Percentiles rank a stretch among this genome's conserved stretches.
Conservation (phyloP, 2,113 vertebrate species). For the Ranitomeya imitator region DNA sequence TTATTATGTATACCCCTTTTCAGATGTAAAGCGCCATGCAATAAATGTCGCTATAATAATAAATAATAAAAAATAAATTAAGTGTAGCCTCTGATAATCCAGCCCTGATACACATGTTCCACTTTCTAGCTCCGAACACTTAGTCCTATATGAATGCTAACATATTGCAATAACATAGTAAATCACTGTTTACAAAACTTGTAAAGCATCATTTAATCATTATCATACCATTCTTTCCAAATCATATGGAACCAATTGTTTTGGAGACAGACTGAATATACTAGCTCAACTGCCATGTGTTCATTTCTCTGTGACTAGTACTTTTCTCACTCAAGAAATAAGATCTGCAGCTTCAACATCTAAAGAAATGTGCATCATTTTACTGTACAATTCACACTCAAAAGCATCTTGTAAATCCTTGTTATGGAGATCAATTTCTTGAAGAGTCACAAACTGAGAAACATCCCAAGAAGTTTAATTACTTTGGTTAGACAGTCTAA, state of each 20-base stretch:
- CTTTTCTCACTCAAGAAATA: slow-evolving; percentile 10
- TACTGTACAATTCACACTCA: slow-evolving; percentile 1
- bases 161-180: neutral
- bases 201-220: slow-evolving; percentile 28
- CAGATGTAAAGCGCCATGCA: no score
- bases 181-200: slow-evolving; percentile 17
- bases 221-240: neutral
- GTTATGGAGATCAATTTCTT: slow-evolving; percentile 18
- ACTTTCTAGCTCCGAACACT: neutral
- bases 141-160: neutral
- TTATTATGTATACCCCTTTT: no score
- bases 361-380: neutral
- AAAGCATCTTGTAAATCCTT: slow-evolving; percentile 10
- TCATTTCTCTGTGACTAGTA: neutral
- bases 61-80: no score
- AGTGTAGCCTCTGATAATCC: neutral
- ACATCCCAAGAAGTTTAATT: slow-evolving; percentile 51
- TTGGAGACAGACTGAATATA: slow-evolving; percentile 12
- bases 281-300: neutral
- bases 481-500: neutral
- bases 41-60: no score
- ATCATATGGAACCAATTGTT: slow-evolving; percentile 20
- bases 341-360: slow-evolving; percentile 1
- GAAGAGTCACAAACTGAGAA: slow-evolving; percentile 26
- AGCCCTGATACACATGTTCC: neutral